Conservation (phyloP, 2,797 vertebrate genomes). For the Microhierax caerulescens region DNA sequence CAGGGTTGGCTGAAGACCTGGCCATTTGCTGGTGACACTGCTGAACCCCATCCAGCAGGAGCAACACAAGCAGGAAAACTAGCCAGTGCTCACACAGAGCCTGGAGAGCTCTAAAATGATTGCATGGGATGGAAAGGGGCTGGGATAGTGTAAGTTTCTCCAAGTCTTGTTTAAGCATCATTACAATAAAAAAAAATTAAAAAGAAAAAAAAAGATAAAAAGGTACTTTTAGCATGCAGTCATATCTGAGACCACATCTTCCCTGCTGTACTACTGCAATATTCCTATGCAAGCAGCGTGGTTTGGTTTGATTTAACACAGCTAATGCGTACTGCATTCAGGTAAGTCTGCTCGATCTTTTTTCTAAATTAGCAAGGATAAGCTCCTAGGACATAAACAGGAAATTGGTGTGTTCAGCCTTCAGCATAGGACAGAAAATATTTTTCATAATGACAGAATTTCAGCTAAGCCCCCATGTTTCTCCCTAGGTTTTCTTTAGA, state of each 20-base stretch:
- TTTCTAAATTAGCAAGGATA: neutral
- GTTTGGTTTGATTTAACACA: neutral
- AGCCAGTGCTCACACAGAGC: neutral
- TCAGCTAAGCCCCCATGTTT: neutral
- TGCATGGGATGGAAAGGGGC: fast-evolving
- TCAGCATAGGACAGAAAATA: neutral
- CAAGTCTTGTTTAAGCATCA: neutral
- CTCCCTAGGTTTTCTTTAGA: neutral
- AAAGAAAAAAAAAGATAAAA: fast-evolving
- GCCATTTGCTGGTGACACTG: fast-evolving
- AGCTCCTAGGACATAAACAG: neutral
- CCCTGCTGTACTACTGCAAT: neutral
- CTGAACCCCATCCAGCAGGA: neutral
- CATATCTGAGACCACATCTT: neutral
- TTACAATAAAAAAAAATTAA: neutral
- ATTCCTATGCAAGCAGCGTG: neutral
- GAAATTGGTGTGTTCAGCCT: neutral
- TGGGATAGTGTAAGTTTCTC: neutral
- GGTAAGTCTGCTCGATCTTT: neutral
- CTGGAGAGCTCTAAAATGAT: neutral
- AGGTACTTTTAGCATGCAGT: neutral
- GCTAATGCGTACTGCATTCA: fast-evolving
- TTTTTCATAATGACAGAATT: neutral
- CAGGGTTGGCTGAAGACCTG: neutral
- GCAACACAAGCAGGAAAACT: fast-evolving